Percentiles rank a stretch among this genome's conserved stretches.
Evolutionary conservation across 2,797 vertebrate genomes (phyloP).

Genomic region (Lagorchestes hirsutus): DNA sequence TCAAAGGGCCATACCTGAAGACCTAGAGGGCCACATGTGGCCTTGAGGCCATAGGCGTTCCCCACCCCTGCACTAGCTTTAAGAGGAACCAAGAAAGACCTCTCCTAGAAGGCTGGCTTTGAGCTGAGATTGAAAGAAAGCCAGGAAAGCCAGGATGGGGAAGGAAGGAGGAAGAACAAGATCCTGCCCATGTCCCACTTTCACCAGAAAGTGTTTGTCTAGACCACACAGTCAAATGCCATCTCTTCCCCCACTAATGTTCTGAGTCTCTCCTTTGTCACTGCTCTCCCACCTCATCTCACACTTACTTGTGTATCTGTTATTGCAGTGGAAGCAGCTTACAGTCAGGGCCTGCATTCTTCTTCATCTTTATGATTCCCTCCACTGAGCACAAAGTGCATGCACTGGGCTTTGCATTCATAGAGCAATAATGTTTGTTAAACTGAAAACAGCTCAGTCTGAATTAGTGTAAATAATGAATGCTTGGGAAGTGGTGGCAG

Average conservation of each 20-base stretch:
- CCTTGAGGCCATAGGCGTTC: too few relatives aligned
- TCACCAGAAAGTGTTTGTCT: background rate
- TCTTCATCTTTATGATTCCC: background rate
- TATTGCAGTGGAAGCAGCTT: background rate
- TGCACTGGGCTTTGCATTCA: background rate
- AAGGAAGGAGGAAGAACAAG: background rate
- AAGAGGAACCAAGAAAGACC: background rate
- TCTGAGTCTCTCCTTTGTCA: background rate
- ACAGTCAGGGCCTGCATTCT: background rate
- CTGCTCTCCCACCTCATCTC: background rate
- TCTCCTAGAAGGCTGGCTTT: background rate
- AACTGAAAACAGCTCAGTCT: background rate
- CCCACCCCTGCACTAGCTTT: background rate
- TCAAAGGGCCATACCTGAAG: too few relatives aligned
- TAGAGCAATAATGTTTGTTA: background rate
- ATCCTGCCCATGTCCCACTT: background rate
- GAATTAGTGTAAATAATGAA: background rate
- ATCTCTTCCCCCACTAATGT: background rate
- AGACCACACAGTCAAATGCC: background rate
- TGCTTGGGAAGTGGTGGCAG: background rate
- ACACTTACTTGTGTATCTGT: background rate
- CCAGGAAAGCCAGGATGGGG: background rate
- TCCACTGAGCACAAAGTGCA: background rate
- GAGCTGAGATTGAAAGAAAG: background rate
- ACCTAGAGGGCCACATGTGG: too few relatives aligned